Conservation (phyloP, 2,888 invertebrate genomes). For the Netelia virgata region DNA sequence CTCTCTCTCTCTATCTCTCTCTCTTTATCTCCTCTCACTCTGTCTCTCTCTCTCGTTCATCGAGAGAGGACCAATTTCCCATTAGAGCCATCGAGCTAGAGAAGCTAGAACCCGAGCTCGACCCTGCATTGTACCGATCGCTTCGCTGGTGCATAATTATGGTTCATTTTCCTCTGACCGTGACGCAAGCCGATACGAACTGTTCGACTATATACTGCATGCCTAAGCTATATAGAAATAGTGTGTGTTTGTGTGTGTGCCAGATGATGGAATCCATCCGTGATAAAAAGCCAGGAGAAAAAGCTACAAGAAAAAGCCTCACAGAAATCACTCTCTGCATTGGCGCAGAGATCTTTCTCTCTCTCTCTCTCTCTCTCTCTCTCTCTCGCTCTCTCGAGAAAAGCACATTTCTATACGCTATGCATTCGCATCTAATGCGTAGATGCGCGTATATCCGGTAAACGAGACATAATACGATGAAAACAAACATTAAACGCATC, state of each 20-base stretch:
- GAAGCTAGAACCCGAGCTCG: constrained; percentile 30
- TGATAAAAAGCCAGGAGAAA: not conserved
- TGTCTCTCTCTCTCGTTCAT: constrained; percentile 43
- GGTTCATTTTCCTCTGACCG: constrained; percentile 57
- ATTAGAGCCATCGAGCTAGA: constrained; percentile 19
- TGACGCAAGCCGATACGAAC: constrained; percentile 55
- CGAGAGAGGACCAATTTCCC: constrained; percentile 53
- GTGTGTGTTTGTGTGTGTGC: not conserved
- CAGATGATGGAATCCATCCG: not conserved
- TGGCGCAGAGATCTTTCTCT: constrained; percentile 5
- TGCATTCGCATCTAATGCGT: too few species aligned
- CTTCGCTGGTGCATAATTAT: constrained; percentile 62
- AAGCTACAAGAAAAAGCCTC: not conserved
- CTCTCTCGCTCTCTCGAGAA: constrained; percentile 13
- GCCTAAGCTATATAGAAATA: not conserved
- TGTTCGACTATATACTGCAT: not conserved
- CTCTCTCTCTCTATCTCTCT: not conserved
- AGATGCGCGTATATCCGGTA: too few species aligned
- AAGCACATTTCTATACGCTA: constrained; percentile 1
- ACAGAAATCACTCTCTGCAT: not conserved
- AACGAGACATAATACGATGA: too few species aligned
- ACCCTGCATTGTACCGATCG: constrained; percentile 60
- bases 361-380: not conserved
- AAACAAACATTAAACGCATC: too few species aligned
- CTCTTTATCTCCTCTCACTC: too few species aligned